Percentiles rank a stretch among this genome's conserved stretches.
These are phyloP conservation scores for Oryzias woworae DNA, from an alignment of 2,113 vertebrate species.

Conservation along the genomic window DNA sequence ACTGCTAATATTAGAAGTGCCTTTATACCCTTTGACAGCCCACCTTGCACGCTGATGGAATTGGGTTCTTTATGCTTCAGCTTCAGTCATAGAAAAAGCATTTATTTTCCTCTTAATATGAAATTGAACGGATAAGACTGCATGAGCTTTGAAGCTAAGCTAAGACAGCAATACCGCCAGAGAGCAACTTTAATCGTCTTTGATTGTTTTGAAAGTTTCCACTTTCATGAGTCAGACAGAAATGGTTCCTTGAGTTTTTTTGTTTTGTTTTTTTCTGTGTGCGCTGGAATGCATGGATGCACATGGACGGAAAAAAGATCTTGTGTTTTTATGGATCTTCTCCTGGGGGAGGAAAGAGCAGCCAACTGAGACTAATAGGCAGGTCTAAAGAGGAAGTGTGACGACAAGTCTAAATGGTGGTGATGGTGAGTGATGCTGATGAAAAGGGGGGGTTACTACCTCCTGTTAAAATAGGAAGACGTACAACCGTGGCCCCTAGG, in stretches of 20 bases:
- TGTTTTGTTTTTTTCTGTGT: not conserved
- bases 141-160: no score
- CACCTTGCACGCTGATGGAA: not conserved
- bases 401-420: constrained; percentile 52
- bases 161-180: no score
- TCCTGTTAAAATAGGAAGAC: constrained; percentile 51
- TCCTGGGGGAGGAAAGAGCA: constrained; percentile 42
- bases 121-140: no score
- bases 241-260: constrained; percentile 1
- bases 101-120: no score
- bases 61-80: not conserved
- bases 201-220: no score
- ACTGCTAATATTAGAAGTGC: not conserved
- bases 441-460: constrained; percentile 41
- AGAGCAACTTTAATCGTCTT: no score
- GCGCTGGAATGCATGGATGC: constrained; percentile 17
- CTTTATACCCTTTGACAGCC: not conserved
- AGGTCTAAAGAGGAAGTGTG: constrained; percentile 54
- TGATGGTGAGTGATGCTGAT: constrained; percentile 35
- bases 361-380: constrained; percentile 61
- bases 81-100: not conserved
- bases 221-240: not conserved
- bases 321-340: constrained; percentile 29
- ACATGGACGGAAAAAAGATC: constrained; percentile 23
- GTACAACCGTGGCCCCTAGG: constrained; percentile 53